These are phyloP conservation scores for Metopolophium dirhodum DNA, from an alignment of 1,140 invertebrate genomes.

Conservation along the genomic window DNA sequence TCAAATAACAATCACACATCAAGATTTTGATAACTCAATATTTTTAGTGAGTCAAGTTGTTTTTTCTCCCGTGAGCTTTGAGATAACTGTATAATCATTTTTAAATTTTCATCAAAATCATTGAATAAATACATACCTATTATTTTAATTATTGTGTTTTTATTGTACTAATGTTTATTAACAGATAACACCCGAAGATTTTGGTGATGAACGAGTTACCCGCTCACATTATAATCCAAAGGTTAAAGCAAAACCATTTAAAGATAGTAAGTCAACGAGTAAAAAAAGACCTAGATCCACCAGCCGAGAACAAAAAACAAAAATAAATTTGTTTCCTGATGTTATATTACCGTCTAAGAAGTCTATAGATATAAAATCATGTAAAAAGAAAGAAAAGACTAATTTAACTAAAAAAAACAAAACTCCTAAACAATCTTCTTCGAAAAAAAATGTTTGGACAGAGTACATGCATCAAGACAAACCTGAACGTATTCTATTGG, in stretches of 20 bases:
- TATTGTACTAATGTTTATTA: neutral
- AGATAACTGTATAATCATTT: too few relatives aligned
- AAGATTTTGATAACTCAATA: too few relatives aligned
- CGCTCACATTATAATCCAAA: constrained; percentile 39
- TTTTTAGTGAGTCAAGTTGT: too few relatives aligned
- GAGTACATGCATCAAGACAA: constrained; percentile 24
- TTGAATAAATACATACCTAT: too few relatives aligned
- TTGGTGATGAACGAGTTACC: constrained; percentile 27
- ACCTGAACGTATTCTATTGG: constrained; percentile 1
- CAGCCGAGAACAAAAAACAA: constrained; percentile 9
- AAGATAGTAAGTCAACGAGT: constrained; percentile 33
- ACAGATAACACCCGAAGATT: constrained; percentile 26
- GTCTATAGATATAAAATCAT: neutral
- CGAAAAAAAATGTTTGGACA: constrained; percentile 46
- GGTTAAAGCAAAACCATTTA: constrained; percentile 37
- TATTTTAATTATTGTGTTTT: too few relatives aligned
- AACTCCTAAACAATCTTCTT: neutral
- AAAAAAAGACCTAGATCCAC: constrained; percentile 40
- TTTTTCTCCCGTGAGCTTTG: too few relatives aligned
- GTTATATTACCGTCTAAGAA: constrained; percentile 16
- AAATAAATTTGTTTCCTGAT: constrained; percentile 35
- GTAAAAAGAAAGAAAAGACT: neutral
- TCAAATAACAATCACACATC: too few relatives aligned
- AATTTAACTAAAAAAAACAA: neutral
- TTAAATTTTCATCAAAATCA: too few relatives aligned